These are phyloP conservation scores for Spilogale gracilis DNA, from an alignment of 2,113 vertebrate species.

Conservation along the genomic window DNA sequence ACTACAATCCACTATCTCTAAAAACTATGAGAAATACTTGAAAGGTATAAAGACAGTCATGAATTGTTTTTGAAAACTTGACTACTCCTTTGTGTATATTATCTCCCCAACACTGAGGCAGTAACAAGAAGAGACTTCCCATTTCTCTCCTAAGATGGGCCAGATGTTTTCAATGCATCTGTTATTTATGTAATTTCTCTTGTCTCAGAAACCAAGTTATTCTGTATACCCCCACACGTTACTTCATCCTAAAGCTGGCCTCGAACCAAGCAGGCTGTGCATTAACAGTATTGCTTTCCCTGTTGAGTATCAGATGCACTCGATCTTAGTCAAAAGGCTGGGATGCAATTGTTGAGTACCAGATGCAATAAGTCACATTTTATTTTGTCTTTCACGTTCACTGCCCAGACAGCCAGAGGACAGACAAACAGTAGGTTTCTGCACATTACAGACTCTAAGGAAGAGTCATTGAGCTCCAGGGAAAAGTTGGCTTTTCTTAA, in stretches of 20 bases:
- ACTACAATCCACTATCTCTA: not conserved
- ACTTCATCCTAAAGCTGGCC: not conserved
- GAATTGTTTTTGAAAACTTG: not conserved
- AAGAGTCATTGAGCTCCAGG: not conserved
- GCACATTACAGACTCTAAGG: not conserved
- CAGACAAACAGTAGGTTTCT: not conserved
- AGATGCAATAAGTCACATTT: not conserved
- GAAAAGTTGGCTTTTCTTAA: not conserved
- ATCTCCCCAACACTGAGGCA: conserved; percentile 9
- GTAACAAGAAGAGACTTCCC: not conserved
- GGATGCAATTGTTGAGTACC: not conserved
- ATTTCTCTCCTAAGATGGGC: not conserved
- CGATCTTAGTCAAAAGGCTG: not conserved
- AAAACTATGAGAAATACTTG: not conserved
- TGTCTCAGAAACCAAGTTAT: conserved; percentile 25
- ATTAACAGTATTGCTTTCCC: not conserved
- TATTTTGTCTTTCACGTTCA: not conserved
- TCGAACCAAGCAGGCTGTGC: not conserved
- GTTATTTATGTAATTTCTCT: not conserved
- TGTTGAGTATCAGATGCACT: not conserved
- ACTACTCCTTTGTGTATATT: not conserved
- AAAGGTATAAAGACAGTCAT: not conserved
- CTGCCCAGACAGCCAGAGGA: not conserved
- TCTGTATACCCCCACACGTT: not conserved
- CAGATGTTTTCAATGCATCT: accelerated